phyloP scores from a whole-genome alignment of 2,113 vertebrate species.

The Gallinago paraguaiae region DNA sequence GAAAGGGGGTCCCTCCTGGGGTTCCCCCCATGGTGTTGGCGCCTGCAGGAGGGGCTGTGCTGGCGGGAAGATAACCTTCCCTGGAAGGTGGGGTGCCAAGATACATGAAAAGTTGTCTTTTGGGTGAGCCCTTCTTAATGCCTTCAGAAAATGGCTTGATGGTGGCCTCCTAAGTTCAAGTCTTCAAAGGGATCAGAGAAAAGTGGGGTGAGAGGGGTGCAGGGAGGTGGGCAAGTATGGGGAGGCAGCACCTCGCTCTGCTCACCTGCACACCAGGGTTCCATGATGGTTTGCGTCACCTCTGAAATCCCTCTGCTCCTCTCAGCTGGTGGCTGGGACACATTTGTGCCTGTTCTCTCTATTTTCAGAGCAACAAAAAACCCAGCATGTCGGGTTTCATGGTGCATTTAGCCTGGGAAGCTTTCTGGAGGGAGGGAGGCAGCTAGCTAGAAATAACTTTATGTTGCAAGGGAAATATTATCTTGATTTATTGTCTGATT shows the following conservation, averaged over 20 bases:
- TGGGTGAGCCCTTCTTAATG: neutral
- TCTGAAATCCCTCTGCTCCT: neutral
- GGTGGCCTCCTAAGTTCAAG: neutral
- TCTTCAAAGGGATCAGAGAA: neutral
- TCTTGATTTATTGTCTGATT: neutral
- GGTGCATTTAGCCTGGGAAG: neutral
- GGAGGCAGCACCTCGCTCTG: neutral
- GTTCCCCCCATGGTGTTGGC: neutral
- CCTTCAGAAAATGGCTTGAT: neutral
- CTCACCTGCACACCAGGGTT: fast-evolving
- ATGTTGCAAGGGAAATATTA: neutral
- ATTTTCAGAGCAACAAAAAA: neutral
- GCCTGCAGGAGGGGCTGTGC: neutral
- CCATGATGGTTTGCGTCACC: neutral
- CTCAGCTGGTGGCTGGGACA: neutral
- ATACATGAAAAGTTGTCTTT: neutral
- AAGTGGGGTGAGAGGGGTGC: fast-evolving
- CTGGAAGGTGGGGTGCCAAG: neutral
- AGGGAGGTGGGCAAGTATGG: neutral
- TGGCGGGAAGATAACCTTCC: neutral
- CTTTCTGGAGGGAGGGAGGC: neutral
- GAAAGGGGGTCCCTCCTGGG: neutral
- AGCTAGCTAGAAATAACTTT: neutral
- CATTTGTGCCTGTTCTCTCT: neutral
- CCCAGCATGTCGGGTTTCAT: fast-evolving